phyloP scores from a whole-genome alignment of 2,797 vertebrate genomes.

The Microctenopoma stevenorrisi region DNA sequence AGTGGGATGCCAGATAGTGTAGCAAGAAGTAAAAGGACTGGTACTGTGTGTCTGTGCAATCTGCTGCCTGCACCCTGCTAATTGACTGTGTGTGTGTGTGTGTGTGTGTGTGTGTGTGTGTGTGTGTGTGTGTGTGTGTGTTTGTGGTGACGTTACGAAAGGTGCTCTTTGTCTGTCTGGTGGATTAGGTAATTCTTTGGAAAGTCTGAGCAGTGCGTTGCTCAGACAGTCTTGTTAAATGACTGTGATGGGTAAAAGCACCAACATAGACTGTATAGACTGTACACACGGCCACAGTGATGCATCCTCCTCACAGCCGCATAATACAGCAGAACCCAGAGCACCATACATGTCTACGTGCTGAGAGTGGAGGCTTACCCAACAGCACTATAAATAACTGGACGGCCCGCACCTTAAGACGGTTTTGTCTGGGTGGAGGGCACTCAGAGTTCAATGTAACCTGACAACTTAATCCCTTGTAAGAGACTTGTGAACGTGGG shows the following conservation, averaged over 20 bases:
- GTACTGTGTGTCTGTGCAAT: conserved; percentile 59
- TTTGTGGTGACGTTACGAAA: conserved; percentile 53
- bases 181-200: conserved; percentile 74
- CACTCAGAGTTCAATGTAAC: conserved; percentile 76
- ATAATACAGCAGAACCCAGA: conserved; percentile 38
- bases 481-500: conserved; percentile 52
- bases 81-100: conserved; percentile 32
- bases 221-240: conserved; percentile 71
- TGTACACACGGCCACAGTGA: conserved; percentile 8
- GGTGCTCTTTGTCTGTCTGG: conserved; percentile 60
- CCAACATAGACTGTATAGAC: conserved; percentile 12
- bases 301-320: conserved; percentile 14
- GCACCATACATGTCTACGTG: conserved; percentile 58
- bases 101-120: conserved; percentile 23
- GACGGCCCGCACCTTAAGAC: conserved; percentile 74
- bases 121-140: conserved; percentile 22
- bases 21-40: conserved; percentile 46
- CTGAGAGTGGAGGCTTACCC: conserved; percentile 67
- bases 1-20: conserved; percentile 42
- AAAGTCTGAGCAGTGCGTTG: conserved; percentile 68
- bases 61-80: conserved; percentile 36
- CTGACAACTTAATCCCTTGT: conserved; percentile 80
- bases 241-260: conserved; percentile 28
- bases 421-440: conserved; percentile 78
- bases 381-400: conserved; percentile 78